Base-by-base conservation (phyloP, 2,797 vertebrate genomes). In the Eleutherodactylus coqui region DNA sequence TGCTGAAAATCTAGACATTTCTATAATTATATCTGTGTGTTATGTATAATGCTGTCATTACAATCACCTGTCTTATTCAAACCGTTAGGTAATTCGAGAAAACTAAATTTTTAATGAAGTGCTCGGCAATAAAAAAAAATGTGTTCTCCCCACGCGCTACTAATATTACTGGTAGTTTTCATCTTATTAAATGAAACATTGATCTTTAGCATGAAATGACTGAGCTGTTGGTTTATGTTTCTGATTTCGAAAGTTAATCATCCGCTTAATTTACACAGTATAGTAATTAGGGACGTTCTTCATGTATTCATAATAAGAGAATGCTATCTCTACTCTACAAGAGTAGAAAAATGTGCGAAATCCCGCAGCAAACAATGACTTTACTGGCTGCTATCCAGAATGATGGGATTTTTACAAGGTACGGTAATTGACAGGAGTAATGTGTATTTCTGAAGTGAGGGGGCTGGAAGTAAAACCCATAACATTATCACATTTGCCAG, bases 21-120 rank as follows among this genome's bases (percentile, higher is more conserved):
- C 60, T 80, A 81, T 81, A 81, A 86, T 86, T 81, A 80, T 38
- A 79, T 75, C 70, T 24, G 41, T 60, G 10, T 86, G 72, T 73
- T 51, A 75, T 81, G n/a, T 75, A 55, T 62, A 81, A 64, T 75
- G 29, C 78, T 82, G 51, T 73, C 64, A 73, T 86, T 70, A 75
- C 58, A 80, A 86, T 75, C 49, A 72, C 69, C 79, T 72, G 47
- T 34, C 41, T 47, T 64, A 67, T 55, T 73, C 38, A 34, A 60
- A 43, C 55, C n/a, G 75, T 24, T 34, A 81, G 70, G 79, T 79
- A 86, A 38, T 80, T 38, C 45, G 29, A 70, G 69, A 51, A 19
- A 60, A 21, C 47, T 85, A 73, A 36, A 73, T 70, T 85, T 85
- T 86, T 81, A 86, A 86, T 75, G 69, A 86, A 81, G 32, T 6